Percentiles rank a stretch among this genome's conserved stretches.
Evolutionary conservation across 2,888 invertebrate species (phyloP).

Genomic region (Epinotia brunnichana): DNA sequence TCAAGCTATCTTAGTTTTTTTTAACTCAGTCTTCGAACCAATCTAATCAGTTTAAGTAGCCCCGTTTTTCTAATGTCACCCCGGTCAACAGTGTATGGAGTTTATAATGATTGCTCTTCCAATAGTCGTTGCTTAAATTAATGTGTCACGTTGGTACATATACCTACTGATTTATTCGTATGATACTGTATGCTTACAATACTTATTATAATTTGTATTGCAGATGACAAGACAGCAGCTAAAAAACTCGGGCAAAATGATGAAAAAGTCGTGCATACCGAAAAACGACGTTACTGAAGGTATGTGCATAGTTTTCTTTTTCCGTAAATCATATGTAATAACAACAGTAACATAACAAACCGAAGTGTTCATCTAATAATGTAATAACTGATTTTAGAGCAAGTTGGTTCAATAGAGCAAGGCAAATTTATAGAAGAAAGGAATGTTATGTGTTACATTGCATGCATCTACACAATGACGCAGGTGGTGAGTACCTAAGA

Average conservation of each 20-base stretch:
- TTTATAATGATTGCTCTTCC: no score
- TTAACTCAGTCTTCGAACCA: no score
- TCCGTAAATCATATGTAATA: not conserved
- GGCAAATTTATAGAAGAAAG: constrained; percentile 73
- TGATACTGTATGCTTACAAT: not conserved
- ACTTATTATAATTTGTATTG: not conserved
- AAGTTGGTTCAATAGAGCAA: constrained; percentile 72
- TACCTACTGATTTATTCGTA: not conserved
- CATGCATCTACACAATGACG: constrained; percentile 71
- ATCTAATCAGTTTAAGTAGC: no score
- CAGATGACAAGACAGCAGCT: constrained; percentile 85
- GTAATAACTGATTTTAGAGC: constrained; percentile 58
- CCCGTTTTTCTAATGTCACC: no score
- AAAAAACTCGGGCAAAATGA: constrained; percentile 84
- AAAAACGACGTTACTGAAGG: constrained; percentile 85
- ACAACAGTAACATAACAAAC: not conserved
- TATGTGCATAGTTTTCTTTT: constrained; percentile 51
- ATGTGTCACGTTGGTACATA: no score
- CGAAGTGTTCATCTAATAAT: no score
- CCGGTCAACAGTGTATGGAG: no score
- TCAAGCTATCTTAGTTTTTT: no score
- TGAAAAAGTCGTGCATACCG: constrained; percentile 86
- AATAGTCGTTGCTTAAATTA: no score
- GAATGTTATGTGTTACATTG: constrained; percentile 77
- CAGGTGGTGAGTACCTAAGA: constrained; percentile 75